Evolutionary conservation across 1,140 invertebrate genomes (phyloP).

Genomic region (Tenebrio molitor): DNA sequence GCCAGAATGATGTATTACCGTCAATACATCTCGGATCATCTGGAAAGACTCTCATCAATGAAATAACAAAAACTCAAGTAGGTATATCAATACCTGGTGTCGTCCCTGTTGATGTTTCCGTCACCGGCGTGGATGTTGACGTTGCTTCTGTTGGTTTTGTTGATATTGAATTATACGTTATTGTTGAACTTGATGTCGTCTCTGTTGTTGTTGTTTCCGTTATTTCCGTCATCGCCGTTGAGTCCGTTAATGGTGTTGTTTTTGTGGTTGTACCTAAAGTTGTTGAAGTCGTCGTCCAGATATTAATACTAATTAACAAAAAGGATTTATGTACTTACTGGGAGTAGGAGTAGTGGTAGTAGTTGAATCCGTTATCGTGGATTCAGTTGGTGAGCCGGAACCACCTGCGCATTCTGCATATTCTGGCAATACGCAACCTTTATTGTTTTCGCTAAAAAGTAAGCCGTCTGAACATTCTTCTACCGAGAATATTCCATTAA

Average conservation of each 20-base stretch:
- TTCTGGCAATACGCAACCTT: background rate
- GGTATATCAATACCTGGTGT: too few relatives aligned
- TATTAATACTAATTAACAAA: too few relatives aligned
- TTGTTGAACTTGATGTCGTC: too few relatives aligned
- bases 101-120: background rate
- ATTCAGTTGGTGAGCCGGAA: background rate
- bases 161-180: too few relatives aligned
- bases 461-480: background rate
- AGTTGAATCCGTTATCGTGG: background rate
- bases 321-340: too few relatives aligned
- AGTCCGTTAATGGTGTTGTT: background rate
- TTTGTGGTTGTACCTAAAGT: too few relatives aligned
- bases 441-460: background rate
- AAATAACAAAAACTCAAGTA: background rate
- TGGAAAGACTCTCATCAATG: background rate
- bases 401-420: conserved; percentile 17
- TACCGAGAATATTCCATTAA: background rate
- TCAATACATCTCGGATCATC: conserved; percentile 17
- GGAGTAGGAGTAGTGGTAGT: too few relatives aligned
- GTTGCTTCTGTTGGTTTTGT: too few relatives aligned
- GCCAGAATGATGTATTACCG: background rate
- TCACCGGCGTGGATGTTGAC: too few relatives aligned
- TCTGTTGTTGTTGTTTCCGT: too few relatives aligned
- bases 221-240: too few relatives aligned
- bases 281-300: too few relatives aligned